Base-by-base conservation (phyloP, 2,113 vertebrate species). In the Himantopus leucocephalus region DNA sequence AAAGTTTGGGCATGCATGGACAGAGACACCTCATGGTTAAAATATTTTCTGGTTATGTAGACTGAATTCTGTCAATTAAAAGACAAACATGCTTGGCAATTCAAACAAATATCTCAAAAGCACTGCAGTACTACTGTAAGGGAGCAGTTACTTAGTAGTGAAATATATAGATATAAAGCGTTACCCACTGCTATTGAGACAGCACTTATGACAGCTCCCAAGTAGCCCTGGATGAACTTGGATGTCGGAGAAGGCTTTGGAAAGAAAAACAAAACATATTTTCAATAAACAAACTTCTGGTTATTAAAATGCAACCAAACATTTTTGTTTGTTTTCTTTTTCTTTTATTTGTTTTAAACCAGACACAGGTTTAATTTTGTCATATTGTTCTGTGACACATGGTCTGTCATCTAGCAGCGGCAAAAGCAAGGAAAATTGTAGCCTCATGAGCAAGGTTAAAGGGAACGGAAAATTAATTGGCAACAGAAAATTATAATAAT, bases 121-220 rank as follows among this genome's bases (percentile, higher is more conserved):
- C 71, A 9, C 62, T 39, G n/a, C 17, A 30, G 55, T 30, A 41
- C 74, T 64, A 6, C 71, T 62, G 63, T 5, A 66, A 75, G 50
- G 71, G 76, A 72, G 92, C 81, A 88, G 72, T 39, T 84, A 83
- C 29, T n/a, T 0, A 27, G 78, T 0, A 72, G 77, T 3, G 68
- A 68, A 67, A 94, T 11, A 26, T 10, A 94, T 45, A 92, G 85
- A 78, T 2, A 90, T 7, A 90, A 97, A 95, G 76, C 52, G 94
- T 92, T 91, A 99, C 99, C 99, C 97, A 99, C 99, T 92, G 99
- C 99, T 11, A 99, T 99, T 74, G 99, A 99, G 96, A 99, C 99
- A 1, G 99, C 99, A 43, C 99, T 99, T 98, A 98, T 98, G 97
- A 99, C 99, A 5, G 99, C 99, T 94, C 99, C 99, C 60, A 98